Percentiles rank a stretch among this genome's conserved stretches.
Evolutionary conservation across 2,797 vertebrate genomes (phyloP).

Genomic region (Muscicapa striata): DNA sequence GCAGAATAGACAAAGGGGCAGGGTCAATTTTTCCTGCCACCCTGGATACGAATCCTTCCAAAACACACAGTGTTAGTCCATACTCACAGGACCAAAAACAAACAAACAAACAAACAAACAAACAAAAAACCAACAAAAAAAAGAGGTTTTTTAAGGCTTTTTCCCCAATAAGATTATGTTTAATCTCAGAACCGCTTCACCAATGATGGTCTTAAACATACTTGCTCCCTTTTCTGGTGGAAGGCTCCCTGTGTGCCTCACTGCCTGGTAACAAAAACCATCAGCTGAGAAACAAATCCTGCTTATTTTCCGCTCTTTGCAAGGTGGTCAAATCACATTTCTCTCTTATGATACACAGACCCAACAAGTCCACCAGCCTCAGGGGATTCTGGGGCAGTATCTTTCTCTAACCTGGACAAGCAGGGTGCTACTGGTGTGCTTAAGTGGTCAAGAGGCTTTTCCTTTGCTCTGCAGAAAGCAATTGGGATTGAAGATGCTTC

Average conservation of each 20-base stretch:
- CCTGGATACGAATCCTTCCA: not conserved
- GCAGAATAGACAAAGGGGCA: not conserved
- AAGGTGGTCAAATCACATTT: not conserved
- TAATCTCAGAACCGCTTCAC: not conserved
- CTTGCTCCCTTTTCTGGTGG: not conserved
- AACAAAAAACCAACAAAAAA: not conserved
- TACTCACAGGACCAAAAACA: not conserved
- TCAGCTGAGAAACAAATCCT: not conserved
- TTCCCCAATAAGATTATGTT: not conserved
- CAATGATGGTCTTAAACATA: not conserved
- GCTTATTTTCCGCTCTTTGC: not conserved
- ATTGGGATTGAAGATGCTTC: constrained; percentile 13
- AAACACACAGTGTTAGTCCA: not conserved
- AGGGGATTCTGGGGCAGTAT: accelerated
- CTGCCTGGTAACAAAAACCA: not conserved
- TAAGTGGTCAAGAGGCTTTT: constrained; percentile 9
- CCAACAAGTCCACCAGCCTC: not conserved
- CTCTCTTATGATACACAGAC: not conserved
- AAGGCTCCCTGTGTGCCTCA: not conserved
- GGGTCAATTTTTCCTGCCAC: not conserved
- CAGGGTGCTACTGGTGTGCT: not conserved
- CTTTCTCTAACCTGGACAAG: not conserved
- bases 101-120: not conserved
- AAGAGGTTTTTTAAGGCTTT: accelerated
- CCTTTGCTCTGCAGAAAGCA: not conserved